Conservation (phyloP, 2,888 invertebrate genomes). For the Cistogaster globosa region DNA sequence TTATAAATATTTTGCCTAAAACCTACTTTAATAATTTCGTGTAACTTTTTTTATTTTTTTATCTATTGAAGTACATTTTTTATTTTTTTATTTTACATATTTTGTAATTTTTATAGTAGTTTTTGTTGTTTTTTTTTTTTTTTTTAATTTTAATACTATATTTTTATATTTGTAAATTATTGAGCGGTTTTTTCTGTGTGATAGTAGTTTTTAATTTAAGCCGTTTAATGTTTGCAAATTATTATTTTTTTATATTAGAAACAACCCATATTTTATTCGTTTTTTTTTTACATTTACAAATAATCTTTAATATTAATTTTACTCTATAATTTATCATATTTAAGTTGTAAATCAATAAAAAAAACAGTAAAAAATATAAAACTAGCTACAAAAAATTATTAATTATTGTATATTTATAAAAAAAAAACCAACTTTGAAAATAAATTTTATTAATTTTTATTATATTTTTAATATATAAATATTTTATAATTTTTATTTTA, state of each 20-base stretch:
- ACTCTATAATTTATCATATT: conserved; percentile 64
- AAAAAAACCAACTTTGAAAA: conserved; percentile 34
- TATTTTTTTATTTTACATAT: conserved; percentile 45
- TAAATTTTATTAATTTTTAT: conserved; percentile 65
- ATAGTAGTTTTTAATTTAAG: conserved; percentile 83
- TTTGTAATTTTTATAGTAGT: conserved; percentile 53
- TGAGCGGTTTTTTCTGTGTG: conserved; percentile 82
- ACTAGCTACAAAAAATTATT: conserved; percentile 49
- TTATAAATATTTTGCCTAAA: conserved; percentile 5
- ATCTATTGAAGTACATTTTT: conserved; percentile 59
- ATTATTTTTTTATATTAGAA: conserved; percentile 54
- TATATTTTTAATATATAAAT: conserved; percentile 70
- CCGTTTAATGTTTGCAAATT: conserved; percentile 73
- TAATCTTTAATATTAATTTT: conserved; percentile 70
- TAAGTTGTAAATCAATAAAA: conserved; percentile 77
- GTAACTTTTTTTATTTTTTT: conserved; percentile 51
- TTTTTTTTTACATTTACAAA: conserved; percentile 74
- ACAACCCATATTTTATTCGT: conserved; percentile 71
- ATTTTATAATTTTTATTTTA: conserved; percentile 69
- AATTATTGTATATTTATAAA: conserved; percentile 67
- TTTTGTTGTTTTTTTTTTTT: conserved; percentile 64
- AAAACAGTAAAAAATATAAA: conserved; percentile 49
- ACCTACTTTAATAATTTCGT: conserved; percentile 26
- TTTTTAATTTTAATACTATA: conserved; percentile 29
- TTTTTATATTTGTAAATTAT: conserved; percentile 66